Percentiles rank a stretch among this genome's conserved stretches.
These are phyloP conservation scores for Pocillopora meandrina DNA, from an alignment of 92 coral and sea anemone genomes.

Conservation along the genomic window DNA sequence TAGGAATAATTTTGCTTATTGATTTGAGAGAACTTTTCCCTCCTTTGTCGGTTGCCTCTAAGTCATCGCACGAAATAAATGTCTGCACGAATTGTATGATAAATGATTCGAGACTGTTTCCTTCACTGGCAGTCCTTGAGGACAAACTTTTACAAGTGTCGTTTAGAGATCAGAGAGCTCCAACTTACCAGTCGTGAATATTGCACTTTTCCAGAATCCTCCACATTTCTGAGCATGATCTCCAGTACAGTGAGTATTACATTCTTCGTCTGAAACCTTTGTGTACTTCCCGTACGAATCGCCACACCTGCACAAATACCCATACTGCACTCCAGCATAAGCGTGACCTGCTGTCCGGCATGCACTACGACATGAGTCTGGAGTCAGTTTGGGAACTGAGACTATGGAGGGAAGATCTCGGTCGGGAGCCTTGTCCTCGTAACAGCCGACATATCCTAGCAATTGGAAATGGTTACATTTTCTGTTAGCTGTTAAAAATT, in stretches of 20 bases:
- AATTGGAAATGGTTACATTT: background rate
- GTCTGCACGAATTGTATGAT: too few species aligned
- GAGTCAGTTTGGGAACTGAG: constrained; percentile 84
- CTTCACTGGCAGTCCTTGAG: too few species aligned
- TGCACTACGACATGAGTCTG: constrained; percentile 83
- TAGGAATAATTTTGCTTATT: too few species aligned
- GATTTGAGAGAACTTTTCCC: too few species aligned
- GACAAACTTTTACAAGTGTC: too few species aligned
- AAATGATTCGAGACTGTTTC: background rate
- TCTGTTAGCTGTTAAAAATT: too few species aligned
- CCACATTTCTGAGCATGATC: constrained; percentile 90
- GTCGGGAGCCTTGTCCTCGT: constrained; percentile 86
- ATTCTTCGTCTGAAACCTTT: constrained; percentile 76
- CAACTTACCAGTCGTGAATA: constrained; percentile 85
- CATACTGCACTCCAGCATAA: constrained; percentile 97
- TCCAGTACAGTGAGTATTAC: constrained; percentile 82
- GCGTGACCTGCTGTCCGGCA: constrained; percentile 86
- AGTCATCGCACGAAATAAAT: too few species aligned
- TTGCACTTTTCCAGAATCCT: constrained; percentile 87
- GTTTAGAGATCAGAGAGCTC: too few species aligned
- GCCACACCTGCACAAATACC: constrained; percentile 97
- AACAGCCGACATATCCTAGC: constrained; percentile 93
- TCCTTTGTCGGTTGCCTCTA: too few species aligned
- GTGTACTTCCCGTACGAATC: constrained; percentile 88
- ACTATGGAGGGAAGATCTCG: constrained; percentile 82